Evolutionary conservation across 2,797 vertebrate genomes (phyloP).

Genomic region (Bufotes viridis): DNA sequence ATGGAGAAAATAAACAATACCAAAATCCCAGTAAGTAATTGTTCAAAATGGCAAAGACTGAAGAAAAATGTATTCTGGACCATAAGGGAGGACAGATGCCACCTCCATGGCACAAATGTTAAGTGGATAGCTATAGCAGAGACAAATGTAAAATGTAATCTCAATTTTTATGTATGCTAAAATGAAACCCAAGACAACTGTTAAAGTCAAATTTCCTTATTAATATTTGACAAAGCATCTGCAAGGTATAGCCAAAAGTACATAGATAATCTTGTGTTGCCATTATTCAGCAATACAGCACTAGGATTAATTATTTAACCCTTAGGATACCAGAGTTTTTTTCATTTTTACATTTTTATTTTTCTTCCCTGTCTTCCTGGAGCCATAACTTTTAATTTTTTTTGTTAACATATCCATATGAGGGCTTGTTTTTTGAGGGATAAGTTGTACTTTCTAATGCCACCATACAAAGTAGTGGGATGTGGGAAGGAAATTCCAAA

Average conservation of each 20-base stretch:
- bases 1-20: not conserved
- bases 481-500: no score
- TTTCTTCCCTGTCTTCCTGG: no score
- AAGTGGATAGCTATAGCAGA: conserved; percentile 32
- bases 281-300: conserved; percentile 20
- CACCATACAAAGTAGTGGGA: no score
- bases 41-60: not conserved
- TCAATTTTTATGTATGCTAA: conserved; percentile 11
- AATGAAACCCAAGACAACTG: conserved; percentile 43
- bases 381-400: no score
- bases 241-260: conserved; percentile 7
- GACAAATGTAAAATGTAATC: conserved; percentile 34
- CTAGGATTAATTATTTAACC: not conserved
- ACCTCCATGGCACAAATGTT: conserved; percentile 42
- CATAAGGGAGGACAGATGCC: conserved; percentile 57
- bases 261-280: conserved; percentile 13
- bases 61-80: conserved; percentile 19
- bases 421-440: no score
- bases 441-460: no score
- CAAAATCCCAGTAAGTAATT: not conserved
- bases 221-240: conserved; percentile 58
- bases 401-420: no score
- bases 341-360: no score
- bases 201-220: conserved; percentile 41
- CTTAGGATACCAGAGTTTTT: no score